Base-by-base conservation (phyloP, 2,797 vertebrate species). In the Micrastur ruficollis region DNA sequence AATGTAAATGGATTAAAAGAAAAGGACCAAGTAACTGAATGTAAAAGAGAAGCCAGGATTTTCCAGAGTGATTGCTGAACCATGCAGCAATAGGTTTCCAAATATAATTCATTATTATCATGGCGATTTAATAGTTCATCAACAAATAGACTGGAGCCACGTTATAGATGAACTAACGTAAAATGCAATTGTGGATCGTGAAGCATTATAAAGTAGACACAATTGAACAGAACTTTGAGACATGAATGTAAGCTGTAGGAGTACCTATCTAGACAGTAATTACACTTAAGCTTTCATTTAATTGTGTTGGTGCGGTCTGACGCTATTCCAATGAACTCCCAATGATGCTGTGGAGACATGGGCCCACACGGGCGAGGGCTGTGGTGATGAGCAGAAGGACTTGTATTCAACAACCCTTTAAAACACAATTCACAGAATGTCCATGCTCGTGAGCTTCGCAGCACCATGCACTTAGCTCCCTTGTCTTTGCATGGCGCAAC, bases 1-100 rank as follows among this genome's bases (percentile, higher is more conserved):
- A 67, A 95, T 97, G 97, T 61, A 91, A 96, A 95, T 95, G 87
- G 96, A 96, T 97, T 95, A 90, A 93, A 95, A 96, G 93, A 93
- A 91, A 78, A 93, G 52, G 32, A 75, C 90, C 53, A 52, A 96
- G 94, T 93, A 93, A 93, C 75, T 27, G 22, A 55, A 63, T 50
- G 56, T 66, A 79, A 93, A 96, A 89, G 62, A 80, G 70, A 85
- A 97, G 49, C 40, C 75, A 95, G 75, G 52, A 79, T 92, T 96
- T 97, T 97, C 67, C 80, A 88, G 81, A 87, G 68, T 86, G 67
- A 56, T n/a, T 80, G 86, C 44, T 93, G 80, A 72, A 79, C 26
- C 42, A 19, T 18, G 44, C 56, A 89, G 71, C 13, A 32, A 38
- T 40, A 82, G n/a, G 25, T 62, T 94, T 90, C 38, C 58, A 84